Conservation (phyloP, 2,888 invertebrate genomes). For the Byasa hedistus region DNA sequence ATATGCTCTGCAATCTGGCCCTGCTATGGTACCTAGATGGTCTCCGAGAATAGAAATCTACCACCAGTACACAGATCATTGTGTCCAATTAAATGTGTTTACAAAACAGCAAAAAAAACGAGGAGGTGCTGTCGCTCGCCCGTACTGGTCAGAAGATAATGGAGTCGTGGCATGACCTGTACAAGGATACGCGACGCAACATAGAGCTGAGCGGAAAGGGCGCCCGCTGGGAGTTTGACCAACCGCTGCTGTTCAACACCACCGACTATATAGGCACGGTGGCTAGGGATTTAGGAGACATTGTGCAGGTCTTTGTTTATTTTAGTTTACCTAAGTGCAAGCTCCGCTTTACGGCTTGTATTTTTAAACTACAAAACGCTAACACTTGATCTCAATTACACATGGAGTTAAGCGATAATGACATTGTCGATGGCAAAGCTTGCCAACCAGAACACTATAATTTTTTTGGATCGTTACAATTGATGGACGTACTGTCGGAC, state of each 20-base stretch:
- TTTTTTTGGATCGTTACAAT: too few relatives aligned
- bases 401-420: too few relatives aligned
- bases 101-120: slow-evolving; percentile 67
- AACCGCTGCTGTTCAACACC: slow-evolving; percentile 87
- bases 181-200: slow-evolving; percentile 87
- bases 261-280: slow-evolving; percentile 93
- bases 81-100: neutral
- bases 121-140: slow-evolving; percentile 76
- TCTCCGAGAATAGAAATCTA: too few relatives aligned
- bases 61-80: too few relatives aligned
- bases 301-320: slow-evolving; percentile 81
- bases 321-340: neutral
- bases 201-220: slow-evolving; percentile 93
- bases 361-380: too few relatives aligned
- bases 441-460: too few relatives aligned
- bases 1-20: too few relatives aligned
- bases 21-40: too few relatives aligned
- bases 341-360: neutral
- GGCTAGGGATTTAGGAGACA: slow-evolving; percentile 87
- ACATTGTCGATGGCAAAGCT: too few relatives aligned
- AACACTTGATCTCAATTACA: too few relatives aligned
- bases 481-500: too few relatives aligned
- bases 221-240: slow-evolving; percentile 95
- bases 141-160: slow-evolving; percentile 84
- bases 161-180: slow-evolving; percentile 86